phyloP scores from a whole-genome alignment of 1,140 invertebrate genomes.

The Drosophila pallidifrons region DNA sequence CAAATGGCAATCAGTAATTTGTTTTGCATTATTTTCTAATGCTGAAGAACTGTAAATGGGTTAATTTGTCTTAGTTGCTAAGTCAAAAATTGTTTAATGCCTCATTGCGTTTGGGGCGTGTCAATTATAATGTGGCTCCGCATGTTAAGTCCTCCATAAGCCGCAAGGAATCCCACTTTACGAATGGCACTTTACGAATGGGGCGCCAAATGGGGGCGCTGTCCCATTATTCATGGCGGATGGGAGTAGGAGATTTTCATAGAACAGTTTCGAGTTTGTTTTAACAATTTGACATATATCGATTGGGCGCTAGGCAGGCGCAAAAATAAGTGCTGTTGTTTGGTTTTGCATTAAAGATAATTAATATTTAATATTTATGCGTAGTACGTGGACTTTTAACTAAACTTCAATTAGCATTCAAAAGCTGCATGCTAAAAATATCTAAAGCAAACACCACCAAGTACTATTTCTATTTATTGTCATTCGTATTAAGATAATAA shows the following conservation, averaged over 20 bases:
- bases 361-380: constrained; percentile 49
- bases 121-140: constrained; percentile 9
- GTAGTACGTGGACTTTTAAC: constrained; percentile 36
- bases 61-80: constrained; percentile 76
- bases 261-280: constrained; percentile 1
- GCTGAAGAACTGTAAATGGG: constrained; percentile 50
- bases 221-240: constrained; percentile 69
- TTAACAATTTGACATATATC: constrained; percentile 57
- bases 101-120: constrained; percentile 18
- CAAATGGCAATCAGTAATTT: constrained; percentile 43
- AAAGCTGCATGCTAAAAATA: constrained; percentile 55
- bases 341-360: constrained; percentile 59
- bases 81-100: constrained; percentile 75
- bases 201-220: constrained; percentile 34
- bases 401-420: constrained; percentile 73
- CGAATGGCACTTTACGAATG: constrained; percentile 66
- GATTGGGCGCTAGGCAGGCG: constrained; percentile 39
- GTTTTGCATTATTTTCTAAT: constrained; percentile 49
- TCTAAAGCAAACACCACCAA: not conserved
- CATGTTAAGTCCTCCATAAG: constrained; percentile 53
- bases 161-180: constrained; percentile 25
- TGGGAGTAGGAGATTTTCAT: constrained; percentile 24
- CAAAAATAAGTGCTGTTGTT: constrained; percentile 30
- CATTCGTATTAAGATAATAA: constrained; percentile 28
- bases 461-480: constrained; percentile 51